Evolutionary conservation across 2,888 invertebrate genomes (phyloP), one percentile per base, ranked within the genome.

Genomic region (Agrochola macilenta): DNA sequence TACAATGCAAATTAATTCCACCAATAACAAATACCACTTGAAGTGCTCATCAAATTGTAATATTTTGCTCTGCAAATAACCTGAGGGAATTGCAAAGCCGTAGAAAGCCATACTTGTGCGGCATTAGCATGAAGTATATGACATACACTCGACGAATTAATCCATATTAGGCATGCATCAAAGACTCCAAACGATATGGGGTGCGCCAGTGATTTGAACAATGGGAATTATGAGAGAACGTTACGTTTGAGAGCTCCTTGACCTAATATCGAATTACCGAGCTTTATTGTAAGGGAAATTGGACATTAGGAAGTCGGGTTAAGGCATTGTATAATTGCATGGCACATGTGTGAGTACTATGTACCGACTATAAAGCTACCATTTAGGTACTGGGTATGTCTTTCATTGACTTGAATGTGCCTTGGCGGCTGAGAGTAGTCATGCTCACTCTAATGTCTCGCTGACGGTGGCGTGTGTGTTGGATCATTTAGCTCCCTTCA

Each of bases 81-180:
- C 92, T 90, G 89, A 93, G 94, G 91, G 93, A 93, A 93, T 93
- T 88, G 89, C 83, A 93, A 94, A 95, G 91, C 93, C 91, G 85
- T 91, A 92, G 92, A 92, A 93, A 93, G 93, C 93, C 92, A 87
- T 90, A 90, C 88, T 88, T 84, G 82, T 87, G 85, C 85, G 89
- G 93, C 92, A 95, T 95, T 95, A 95, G 92, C 92, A 92, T 95
- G 87, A 90, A 95, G 95, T 77, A 94, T 94, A 95, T 95, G 96
- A 94, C 95, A 95, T 93, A 94, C 94, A 93, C 93, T 92, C 93
- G 91, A 92, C 91, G 92, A 93, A 94, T 96, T 96, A 96, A 95
- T 94, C 92, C 94, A 93, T 93, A 95, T 96, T 96, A 96, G 92
- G 89, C 93, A 96, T 95, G 95, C 96, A 95, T 96, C 96, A 96